Percentiles rank a stretch among this genome's conserved stretches.
Conservation (phyloP, 2,797 vertebrate species). For the Anas flavirostris region DNA sequence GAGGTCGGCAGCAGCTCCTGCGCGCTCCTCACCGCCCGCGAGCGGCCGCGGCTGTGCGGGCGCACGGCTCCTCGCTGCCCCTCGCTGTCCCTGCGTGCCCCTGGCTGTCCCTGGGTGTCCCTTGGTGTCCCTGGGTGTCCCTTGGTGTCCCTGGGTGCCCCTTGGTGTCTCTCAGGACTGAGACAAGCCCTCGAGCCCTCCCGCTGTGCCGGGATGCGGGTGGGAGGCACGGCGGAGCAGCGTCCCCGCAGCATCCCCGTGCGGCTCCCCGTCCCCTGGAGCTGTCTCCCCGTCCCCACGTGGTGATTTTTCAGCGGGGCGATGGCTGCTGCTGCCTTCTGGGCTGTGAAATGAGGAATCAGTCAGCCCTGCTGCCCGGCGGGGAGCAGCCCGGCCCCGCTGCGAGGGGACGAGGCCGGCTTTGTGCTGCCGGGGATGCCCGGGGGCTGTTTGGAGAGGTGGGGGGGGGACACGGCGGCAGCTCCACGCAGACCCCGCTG, state of each 20-base stretch:
- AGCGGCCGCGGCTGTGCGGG: neutral
- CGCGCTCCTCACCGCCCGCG: accelerated
- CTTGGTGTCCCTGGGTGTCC: too few species aligned
- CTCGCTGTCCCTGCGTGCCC: too few species aligned
- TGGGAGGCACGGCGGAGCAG: accelerated
- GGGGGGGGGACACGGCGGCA: neutral
- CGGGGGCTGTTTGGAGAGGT: too few species aligned
- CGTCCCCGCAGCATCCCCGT: neutral
- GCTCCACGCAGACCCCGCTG: neutral
- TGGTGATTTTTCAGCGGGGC: neutral
- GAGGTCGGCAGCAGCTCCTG: neutral
- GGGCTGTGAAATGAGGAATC: neutral
- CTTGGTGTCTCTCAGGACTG: neutral
- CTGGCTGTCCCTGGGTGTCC: too few species aligned
- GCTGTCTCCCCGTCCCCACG: neutral
- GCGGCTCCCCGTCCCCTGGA: neutral
- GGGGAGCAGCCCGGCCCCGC: neutral
- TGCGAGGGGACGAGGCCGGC: neutral
- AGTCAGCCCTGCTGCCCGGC: neutral
- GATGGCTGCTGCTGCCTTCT: neutral
- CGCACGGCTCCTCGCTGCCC: neutral
- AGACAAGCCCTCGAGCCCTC: neutral
- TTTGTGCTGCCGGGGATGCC: neutral
- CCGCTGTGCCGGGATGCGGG: neutral
- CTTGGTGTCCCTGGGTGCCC: too few species aligned